phyloP scores from a whole-genome alignment of 2,888 invertebrate genomes.

The Cosmopolites sordidus region DNA sequence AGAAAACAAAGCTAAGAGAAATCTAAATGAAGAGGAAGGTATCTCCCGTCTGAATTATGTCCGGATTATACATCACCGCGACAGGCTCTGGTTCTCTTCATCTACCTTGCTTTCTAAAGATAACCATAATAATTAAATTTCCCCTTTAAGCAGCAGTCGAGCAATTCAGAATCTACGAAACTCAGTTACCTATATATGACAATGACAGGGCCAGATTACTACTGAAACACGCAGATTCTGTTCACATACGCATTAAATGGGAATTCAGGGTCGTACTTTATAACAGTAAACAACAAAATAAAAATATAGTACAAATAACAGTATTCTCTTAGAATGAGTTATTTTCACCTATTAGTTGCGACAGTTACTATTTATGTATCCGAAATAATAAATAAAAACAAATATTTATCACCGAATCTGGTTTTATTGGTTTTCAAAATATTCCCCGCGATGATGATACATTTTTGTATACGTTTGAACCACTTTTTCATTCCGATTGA shows the following conservation, averaged over 20 bases:
- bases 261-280: background rate
- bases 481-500: too few species aligned
- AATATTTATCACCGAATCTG: too few species aligned
- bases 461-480: too few species aligned
- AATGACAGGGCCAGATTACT: slow-evolving; percentile 38
- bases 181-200: slow-evolving; percentile 36
- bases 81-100: slow-evolving; percentile 38
- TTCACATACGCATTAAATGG: slow-evolving; percentile 19
- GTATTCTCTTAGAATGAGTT: too few species aligned
- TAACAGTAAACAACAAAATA: too few species aligned
- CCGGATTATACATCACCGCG: slow-evolving; percentile 46
- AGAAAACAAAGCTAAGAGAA: slow-evolving; percentile 45
- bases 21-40: slow-evolving; percentile 44
- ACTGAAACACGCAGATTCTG: slow-evolving; percentile 18
- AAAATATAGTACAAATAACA: too few species aligned
- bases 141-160: slow-evolving; percentile 32
- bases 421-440: too few species aligned
- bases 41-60: slow-evolving; percentile 43
- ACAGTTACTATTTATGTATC: too few species aligned
- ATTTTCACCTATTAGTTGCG: too few species aligned
- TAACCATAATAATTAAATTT: slow-evolving; percentile 49
- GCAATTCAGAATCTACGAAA: slow-evolving; percentile 34
- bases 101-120: slow-evolving; percentile 48
- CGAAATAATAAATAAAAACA: too few species aligned
- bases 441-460: too few species aligned